Conservation (phyloP, 2,113 vertebrate species). For the Eonycteris spelaea region DNA sequence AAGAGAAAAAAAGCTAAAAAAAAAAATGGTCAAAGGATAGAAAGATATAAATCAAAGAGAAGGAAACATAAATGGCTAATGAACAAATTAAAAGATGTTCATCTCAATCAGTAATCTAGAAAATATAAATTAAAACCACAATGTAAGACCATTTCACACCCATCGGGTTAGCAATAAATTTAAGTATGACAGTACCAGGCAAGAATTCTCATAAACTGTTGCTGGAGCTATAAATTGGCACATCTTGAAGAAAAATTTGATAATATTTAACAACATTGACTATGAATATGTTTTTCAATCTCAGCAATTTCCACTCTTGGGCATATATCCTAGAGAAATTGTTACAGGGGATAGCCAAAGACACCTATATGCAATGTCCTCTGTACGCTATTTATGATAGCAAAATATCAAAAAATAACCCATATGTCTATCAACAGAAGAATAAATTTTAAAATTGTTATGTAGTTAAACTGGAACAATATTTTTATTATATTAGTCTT, state of each 20-base stretch:
- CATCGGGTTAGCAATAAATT: not conserved
- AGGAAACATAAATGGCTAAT: not conserved
- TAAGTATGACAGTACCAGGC: not conserved
- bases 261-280: conserved; percentile 13
- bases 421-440: not conserved
- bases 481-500: not conserved
- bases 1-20: not conserved
- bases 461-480: not conserved
- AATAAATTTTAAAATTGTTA: not conserved
- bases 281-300: not conserved
- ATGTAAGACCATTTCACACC: not conserved
- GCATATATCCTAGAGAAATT: not conserved
- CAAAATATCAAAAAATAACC: conserved; percentile 20
- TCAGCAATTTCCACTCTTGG: not conserved
- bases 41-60: not conserved
- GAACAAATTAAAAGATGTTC: conserved; percentile 3
- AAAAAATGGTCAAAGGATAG: conserved; percentile 11
- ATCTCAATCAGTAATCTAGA: conserved; percentile 1
- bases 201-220: not conserved
- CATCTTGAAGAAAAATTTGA: not conserved
- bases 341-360: not conserved
- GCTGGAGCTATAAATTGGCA: not conserved
- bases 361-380: not conserved
- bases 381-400: not conserved
- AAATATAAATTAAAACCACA: not conserved